Evolutionary conservation across 2,113 vertebrate species (phyloP), one percentile per base, ranked within the genome.

Genomic region (Oxygymnocypris stewartii): DNA sequence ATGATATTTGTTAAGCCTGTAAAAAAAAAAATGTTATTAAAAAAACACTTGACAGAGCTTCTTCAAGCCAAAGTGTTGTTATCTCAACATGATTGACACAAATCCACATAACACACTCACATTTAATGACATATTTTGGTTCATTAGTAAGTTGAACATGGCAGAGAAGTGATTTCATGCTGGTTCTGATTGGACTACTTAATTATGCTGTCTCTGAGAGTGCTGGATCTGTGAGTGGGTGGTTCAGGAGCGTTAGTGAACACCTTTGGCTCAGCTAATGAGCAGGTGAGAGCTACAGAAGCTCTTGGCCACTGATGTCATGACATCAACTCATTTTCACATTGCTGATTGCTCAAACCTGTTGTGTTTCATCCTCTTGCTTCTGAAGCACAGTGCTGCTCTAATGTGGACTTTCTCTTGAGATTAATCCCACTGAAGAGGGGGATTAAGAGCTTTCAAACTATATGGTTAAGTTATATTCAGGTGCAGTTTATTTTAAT

Each of bases 51-150:
- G 40, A 44, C 35, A 85, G 92, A 91, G 93, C 87, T 90, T 89
- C 93, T 94, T 82, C 82, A 91, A 90, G 90, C 87, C 93, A 93
- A 92, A 93, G 93, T 93, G 93, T 92, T 90, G 93, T 92, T 93
- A 94, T 92, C 79, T 92, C 87, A 89, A 91, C 88, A 85, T 89
- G 92, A 93, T 91, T 92, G 93, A 92, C 92, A 91, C 91, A 94
- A 94, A 94, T 94, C 92, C 91, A 90, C 84, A 88, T 77, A 92
- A 89, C 92, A 91, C 92, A 92, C 92, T 93, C 89, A 88, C 90
- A 86, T 89, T 91, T 94, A 93, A 95, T 94, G 93, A 94, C 94
- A 93, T 94, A 94, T 94, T 94, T 94, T 94, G 93, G 93, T 95
- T 94, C 94, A 95, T 95, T 94, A 94, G 92, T 88, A 87, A 92